Conservation (phyloP, 2,797 vertebrate species). For the Onychomys arenicola region DNA sequence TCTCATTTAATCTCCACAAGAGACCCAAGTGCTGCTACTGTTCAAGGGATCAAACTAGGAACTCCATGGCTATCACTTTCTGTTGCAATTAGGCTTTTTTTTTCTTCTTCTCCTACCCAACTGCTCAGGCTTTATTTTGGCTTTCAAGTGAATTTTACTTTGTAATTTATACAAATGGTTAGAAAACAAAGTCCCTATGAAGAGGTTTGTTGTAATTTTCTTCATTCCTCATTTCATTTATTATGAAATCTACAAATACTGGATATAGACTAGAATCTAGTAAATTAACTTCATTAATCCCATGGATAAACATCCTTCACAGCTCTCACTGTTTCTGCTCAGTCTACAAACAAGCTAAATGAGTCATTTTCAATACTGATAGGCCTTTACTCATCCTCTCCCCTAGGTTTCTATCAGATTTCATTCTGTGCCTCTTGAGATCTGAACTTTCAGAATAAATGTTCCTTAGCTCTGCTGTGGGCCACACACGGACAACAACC, state of each 20-base stretch:
- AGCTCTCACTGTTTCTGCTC: neutral
- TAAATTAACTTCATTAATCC: neutral
- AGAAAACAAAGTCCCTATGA: slow-evolving; percentile 3
- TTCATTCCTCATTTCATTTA: neutral
- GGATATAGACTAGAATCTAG: neutral
- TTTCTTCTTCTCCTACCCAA: neutral
- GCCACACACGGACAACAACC: neutral
- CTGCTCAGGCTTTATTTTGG: slow-evolving; percentile 4
- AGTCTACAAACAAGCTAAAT: neutral
- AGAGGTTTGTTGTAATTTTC: neutral
- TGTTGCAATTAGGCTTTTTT: neutral
- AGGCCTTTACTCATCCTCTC: neutral
- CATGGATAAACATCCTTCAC: neutral
- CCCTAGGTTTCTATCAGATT: neutral
- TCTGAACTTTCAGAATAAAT: neutral
- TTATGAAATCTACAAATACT: slow-evolving; percentile 21
- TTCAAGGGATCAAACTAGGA: neutral
- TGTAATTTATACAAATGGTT: neutral
- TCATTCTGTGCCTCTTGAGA: neutral
- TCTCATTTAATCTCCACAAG: neutral
- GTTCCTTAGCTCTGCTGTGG: neutral
- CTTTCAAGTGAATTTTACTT: slow-evolving; percentile 39
- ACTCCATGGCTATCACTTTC: neutral
- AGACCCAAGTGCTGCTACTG: neutral
- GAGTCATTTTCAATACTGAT: neutral